A percentile compares a stretch with the other conserved stretches of the same genome.
phyloP scores from a whole-genome alignment of 2,797 vertebrate species.

The Micropoecilia bifurca region DNA sequence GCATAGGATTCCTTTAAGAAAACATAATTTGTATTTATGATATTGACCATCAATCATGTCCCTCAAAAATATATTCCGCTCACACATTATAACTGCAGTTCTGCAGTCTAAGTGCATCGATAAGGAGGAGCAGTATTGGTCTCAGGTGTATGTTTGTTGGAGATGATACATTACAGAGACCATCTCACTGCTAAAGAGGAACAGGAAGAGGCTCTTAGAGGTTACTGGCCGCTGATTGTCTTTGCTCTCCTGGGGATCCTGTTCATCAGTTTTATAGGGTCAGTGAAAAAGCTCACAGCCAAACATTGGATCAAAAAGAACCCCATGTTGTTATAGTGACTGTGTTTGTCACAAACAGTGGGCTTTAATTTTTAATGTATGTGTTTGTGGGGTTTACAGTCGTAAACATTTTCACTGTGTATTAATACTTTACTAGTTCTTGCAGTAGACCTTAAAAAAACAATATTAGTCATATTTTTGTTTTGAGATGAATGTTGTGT shows the following conservation, averaged over 20 bases:
- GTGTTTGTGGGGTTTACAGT: background rate
- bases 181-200: slow-evolving; percentile 38
- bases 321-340: slow-evolving; percentile 53
- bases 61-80: background rate
- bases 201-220: slow-evolving; percentile 48
- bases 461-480: background rate
- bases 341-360: slow-evolving; percentile 29
- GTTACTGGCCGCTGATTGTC: slow-evolving; percentile 36
- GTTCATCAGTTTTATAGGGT: slow-evolving; percentile 52
- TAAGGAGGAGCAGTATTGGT: background rate
- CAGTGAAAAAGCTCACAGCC: slow-evolving; percentile 37
- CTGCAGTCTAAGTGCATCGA: background rate
- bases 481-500: background rate
- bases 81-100: background rate
- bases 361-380: background rate
- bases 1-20: background rate
- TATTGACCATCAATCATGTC: background rate
- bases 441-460: background rate
- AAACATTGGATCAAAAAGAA: slow-evolving; percentile 23
- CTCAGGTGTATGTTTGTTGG: slow-evolving; percentile 12
- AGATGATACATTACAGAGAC: slow-evolving; percentile 29
- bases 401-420: background rate
- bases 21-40: background rate
- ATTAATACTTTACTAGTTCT: background rate
- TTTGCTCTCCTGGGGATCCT: slow-evolving; percentile 36